Base-by-base conservation (phyloP, 2,113 vertebrate genomes). In the Setophaga kirtlandii region DNA sequence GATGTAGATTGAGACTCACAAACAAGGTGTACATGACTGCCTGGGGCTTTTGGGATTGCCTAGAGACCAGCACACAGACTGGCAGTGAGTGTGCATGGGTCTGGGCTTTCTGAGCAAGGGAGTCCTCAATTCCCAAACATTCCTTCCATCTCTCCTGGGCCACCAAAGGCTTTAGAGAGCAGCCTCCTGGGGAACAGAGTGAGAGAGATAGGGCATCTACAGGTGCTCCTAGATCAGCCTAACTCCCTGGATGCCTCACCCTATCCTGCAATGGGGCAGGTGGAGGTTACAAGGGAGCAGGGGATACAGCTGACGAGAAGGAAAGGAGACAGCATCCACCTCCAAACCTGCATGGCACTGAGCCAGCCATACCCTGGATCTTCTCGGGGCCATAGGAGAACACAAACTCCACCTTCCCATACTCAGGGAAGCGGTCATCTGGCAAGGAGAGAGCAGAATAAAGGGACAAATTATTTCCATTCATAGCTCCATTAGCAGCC, bases 381-480 rank as follows among this genome's bases (percentile, higher is more conserved):
- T 99, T 99, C 96, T 99, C 99, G 1, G 99, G 99, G 31, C 99
- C 99, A 2, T 99, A 99, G 41, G 99, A 99, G 97, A 99, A 99
- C 76, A 99, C 98, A 49, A 99, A 99, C 91, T 99, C 99, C 95
- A 99, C 99, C 97, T 99, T 99, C 88, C 99, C 99, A 5, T 99
- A 99, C 96, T 99, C 99, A 2, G 99, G 99, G 93, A 99, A 99
- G 65, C 99, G 98, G 42, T 99, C 99, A 95, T 99, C 99, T 99
- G 96, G n/a, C 65, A 77, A 81, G 10, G 25, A 96, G 64, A 96
- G 71, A 97, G 39, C 55, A 83, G 59, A 96, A 62, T 22, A 84
- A 92, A 93, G 58, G 21, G 22, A 68, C 6, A 50, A 50, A 50
- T 50, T 49, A 17, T 58, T 71, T 81, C 44, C 13, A 85, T 10